A percentile compares a stretch with the other conserved stretches of the same genome.
Evolutionary conservation across 2,888 invertebrate genomes (phyloP).

Genomic region (Caenorhabditis becei): DNA sequence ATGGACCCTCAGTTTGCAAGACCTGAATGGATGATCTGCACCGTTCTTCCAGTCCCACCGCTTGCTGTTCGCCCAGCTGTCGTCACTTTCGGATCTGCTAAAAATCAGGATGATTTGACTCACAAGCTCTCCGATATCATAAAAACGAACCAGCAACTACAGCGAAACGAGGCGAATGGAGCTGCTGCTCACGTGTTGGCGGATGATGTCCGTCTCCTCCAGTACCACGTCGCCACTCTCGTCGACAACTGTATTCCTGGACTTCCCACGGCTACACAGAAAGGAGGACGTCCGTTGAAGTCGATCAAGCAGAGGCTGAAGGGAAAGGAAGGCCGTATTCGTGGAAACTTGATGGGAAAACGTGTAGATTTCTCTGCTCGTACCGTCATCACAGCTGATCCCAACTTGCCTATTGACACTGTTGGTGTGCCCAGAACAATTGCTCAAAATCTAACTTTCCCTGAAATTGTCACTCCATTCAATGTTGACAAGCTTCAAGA

Average conservation of each 20-base stretch:
- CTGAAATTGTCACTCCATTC: constrained; percentile 98
- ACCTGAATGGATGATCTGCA: constrained; percentile 99
- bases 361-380: constrained; percentile 99
- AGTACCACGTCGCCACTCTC: constrained; percentile 98
- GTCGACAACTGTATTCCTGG: constrained; percentile 99
- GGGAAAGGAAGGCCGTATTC: constrained; percentile 98
- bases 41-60: constrained; percentile 97
- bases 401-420: constrained; percentile 87
- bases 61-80: constrained; percentile 96
- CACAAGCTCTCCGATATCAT: constrained; percentile 99
- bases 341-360: constrained; percentile 97
- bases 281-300: constrained; percentile 98
- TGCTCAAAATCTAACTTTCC: constrained; percentile 98
- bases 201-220: constrained; percentile 97
- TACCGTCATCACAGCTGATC: constrained; percentile 88
- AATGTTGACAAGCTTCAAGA: constrained; percentile 98
- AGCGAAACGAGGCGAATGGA: constrained; percentile 94
- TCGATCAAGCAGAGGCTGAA: constrained; percentile 95
- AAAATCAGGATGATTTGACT: constrained; percentile 97
- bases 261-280: constrained; percentile 95
- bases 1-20: constrained; percentile 93
- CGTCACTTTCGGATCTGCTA: constrained; percentile 98
- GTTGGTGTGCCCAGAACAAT: constrained; percentile 98
- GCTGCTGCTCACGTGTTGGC: constrained; percentile 97
- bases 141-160: constrained; percentile 96